Conservation (phyloP, 2,113 vertebrate genomes). For the Chaetorhynchus papuensis region DNA sequence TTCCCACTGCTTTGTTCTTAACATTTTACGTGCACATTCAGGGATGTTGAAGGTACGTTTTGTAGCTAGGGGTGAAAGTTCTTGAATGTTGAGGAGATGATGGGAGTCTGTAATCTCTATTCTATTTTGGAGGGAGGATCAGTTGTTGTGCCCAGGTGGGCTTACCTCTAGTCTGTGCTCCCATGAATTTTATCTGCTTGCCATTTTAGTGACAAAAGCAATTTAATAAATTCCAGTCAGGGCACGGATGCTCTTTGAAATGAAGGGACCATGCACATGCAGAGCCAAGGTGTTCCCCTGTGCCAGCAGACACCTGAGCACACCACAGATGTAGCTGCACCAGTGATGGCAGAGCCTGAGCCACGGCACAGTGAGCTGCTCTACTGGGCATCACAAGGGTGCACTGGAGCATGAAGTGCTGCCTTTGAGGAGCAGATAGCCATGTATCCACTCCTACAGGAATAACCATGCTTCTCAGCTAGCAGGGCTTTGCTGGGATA, state of each 20-base stretch:
- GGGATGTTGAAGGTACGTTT: background rate
- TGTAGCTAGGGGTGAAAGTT: background rate
- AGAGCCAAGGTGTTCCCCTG: background rate
- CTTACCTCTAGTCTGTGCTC: background rate
- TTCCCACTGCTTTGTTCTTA: background rate
- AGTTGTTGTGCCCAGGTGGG: background rate
- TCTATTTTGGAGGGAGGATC: background rate
- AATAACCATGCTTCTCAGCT: background rate
- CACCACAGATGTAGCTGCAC: background rate
- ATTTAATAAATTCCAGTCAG: background rate
- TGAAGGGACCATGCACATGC: background rate
- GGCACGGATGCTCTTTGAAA: background rate
- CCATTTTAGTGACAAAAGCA: background rate
- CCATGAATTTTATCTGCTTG: background rate
- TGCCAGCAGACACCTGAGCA: background rate
- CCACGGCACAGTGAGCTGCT: fast-evolving
- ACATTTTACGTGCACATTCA: background rate
- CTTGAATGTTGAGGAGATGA: background rate
- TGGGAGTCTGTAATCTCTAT: background rate
- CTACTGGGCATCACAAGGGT: background rate
- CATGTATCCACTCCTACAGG: background rate
- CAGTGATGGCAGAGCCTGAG: background rate
- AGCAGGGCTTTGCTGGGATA: background rate
- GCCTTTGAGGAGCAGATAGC: background rate
- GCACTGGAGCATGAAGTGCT: fast-evolving